phyloP scores from a whole-genome alignment of 2,113 vertebrate species.

The Ranitomeya imitator region DNA sequence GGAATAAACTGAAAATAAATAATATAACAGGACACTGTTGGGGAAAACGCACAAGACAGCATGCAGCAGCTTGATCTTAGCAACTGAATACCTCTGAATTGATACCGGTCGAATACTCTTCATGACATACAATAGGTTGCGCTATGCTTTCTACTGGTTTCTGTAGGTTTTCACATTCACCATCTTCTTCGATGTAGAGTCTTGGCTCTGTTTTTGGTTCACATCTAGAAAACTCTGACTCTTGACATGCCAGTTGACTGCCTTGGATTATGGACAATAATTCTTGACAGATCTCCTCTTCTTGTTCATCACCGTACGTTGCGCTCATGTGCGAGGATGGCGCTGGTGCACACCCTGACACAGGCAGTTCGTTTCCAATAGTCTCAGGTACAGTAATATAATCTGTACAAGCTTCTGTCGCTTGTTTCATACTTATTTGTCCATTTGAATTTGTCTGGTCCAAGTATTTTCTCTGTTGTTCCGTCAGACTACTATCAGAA shows the following conservation, averaged over 20 bases:
- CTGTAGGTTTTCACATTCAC: constrained; percentile 64
- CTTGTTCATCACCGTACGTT: constrained; percentile 64
- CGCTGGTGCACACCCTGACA: constrained; percentile 34
- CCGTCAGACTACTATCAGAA: constrained; percentile 49
- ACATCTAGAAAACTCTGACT: constrained; percentile 58
- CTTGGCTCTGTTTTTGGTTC: constrained; percentile 65
- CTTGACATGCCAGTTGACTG: constrained; percentile 61
- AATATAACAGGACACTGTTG: constrained; percentile 28
- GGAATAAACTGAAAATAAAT: neutral
- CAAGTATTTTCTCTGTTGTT: constrained; percentile 51
- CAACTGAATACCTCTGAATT: constrained; percentile 79
- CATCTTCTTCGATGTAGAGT: constrained; percentile 87
- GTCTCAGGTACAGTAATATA: constrained; percentile 41
- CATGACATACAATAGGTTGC: constrained; percentile 65
- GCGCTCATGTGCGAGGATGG: constrained; percentile 55
- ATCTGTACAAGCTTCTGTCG: constrained; percentile 51
- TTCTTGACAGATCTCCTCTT: constrained; percentile 67
- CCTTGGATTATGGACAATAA: constrained; percentile 63
- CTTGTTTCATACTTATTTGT: constrained; percentile 51
- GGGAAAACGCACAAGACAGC: constrained; percentile 53
- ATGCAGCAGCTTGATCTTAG: constrained; percentile 53
- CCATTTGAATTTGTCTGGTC: constrained; percentile 57
- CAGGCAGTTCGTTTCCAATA: constrained; percentile 42
- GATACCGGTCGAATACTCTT: constrained; percentile 65
- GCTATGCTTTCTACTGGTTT: constrained; percentile 60